Evolutionary conservation across 2,888 invertebrate genomes (phyloP), one percentile per base, ranked within the genome.

Genomic region (Plebejus melissa): DNA sequence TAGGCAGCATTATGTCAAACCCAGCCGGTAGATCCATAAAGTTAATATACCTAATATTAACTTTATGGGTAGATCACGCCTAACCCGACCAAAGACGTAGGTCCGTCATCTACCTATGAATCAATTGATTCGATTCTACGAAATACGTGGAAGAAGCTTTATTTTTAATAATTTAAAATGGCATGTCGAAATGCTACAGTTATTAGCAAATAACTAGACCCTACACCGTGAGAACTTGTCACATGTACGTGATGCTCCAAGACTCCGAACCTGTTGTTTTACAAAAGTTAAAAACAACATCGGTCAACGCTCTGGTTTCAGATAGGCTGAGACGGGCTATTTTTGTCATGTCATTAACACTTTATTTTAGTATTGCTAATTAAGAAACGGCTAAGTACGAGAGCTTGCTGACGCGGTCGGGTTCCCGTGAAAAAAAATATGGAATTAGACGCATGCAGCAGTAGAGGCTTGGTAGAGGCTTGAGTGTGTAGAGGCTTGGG

Each of bases 291-390:
- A 65, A 65, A 65, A 65, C 65, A 28, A 65, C 65, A 32, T 50
- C 46, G 72, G 72, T 72, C 72, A 72, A 16, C 36, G 72, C 22
- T 50, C 72, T 28, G 28, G 28, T 50, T 71, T 46, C 72, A 50
- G 32, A 46, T 16, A 72, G 28, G 28, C 11, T 22, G 72, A 50
- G 50, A 4, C 32, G 72, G 13, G 46, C 50, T 72, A 72, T 72
- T 72, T 72, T 32, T 72, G 50, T 22, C 41, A 54, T 72, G 72
- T 72, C 72, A 72, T 72, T 36, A 72, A 72, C 72, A 72, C 72
- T 54, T 72, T 72, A 72, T 72, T 72, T 72, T 72, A 72, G 72
- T 72, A 54, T 50, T 32, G 11, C 72, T 72, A 72, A 72, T 54
- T 54, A 72, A 54, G 46, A 54, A 50, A 50, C 50, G 32, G 72